Evolutionary conservation across 2,113 vertebrate genomes (phyloP), one percentile per base, ranked within the genome.

Genomic region (Orcinus orca): DNA sequence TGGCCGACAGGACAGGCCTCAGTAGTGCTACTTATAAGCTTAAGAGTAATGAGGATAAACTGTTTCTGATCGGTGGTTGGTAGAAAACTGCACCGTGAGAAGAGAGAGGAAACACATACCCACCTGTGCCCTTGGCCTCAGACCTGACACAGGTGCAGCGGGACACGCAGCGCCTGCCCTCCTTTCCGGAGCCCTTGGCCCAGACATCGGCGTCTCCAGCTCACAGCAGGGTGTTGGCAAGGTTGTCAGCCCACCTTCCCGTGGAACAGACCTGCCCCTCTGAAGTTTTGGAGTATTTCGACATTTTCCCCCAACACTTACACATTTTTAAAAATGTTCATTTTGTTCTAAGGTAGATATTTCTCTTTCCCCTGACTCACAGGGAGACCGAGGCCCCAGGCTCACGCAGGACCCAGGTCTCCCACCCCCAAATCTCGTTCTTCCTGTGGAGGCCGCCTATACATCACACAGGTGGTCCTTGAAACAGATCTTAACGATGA

Each of bases 161-260:
- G 38, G 21, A 44, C 4, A 0, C 1, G 0, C 1, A 3, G 12
- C 3, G 0, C 14, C 62, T 5, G 8, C 44, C 44, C 44, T 18
- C 79, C 1, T 6, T 31, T n/a, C 58, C 44, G 6, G 58, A 12
- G 3, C 41, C 14, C 25, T 67, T 4, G 26, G 29, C 65, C 33
- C 18, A 0, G 36, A 29, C 4, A 1, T 17, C 21, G 3, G 1
- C 26, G 5, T 41, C 20, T 11, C 55, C 13, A 7, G 74, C 0
- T 0, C 47, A 6, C 12, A 14, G 47, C 1, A 38, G 80, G 17
- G 3, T 38, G 31, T 23, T 5, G 3, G 36, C 60, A 23, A 14
- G 3, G 31, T 21, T 44, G 5, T 26, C 47, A n/a, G 63, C 36
- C 50, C 7, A 0, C 41, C 41, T 55, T 44, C 60, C 70, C 33